Base-by-base conservation (phyloP, 2,113 vertebrate species). In the Micromys minutus region DNA sequence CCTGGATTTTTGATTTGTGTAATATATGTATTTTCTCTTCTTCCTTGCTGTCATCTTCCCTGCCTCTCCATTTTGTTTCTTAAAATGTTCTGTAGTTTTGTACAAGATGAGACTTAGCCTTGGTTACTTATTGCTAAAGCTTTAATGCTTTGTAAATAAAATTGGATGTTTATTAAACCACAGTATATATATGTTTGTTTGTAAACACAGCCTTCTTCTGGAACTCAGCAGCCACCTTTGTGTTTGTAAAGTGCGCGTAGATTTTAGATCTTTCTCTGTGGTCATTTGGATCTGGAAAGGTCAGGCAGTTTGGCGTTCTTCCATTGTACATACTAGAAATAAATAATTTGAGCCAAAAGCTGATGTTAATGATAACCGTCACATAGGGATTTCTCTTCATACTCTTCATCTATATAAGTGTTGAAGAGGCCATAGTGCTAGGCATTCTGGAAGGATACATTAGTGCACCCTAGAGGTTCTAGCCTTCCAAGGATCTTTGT, bases 131-230 rank as follows among this genome's bases (percentile, higher is more conserved):
- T 97, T 97, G 96, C 97, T 98, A 94, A 97, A 97, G 57, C 89
- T 79, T 98, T 97, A 98, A 97, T 97, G 98, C 97, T 96, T 93
- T 98, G 98, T 98, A 98, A 98, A 98, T 99, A 98, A 98, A 98
- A 98, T 97, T 55, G n/a, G 93, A 89, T 95, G 97, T 97, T 98
- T 97, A 98, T 98, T 98, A 98, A 97, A 95, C 67, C 92, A 90
- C 42, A 91, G 36, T n/a, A n/a, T n/a, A 92, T 93, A 79, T 94
- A 94, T 76, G 86, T 90, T 69, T 72, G 61, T 97, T 92, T 97
- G 39, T 96, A 87, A 94, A 92, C 45, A 63, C 45, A 12, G 34
- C 31, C 86, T 50, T 36, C 65, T 71, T 61, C 57, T 77, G 61
- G 77, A 79, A 55, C 81, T 81, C 90, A 79, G 42, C 52, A n/a